phyloP scores from a whole-genome alignment of 2,888 invertebrate genomes.

The Enchytraeus crypticus region DNA sequence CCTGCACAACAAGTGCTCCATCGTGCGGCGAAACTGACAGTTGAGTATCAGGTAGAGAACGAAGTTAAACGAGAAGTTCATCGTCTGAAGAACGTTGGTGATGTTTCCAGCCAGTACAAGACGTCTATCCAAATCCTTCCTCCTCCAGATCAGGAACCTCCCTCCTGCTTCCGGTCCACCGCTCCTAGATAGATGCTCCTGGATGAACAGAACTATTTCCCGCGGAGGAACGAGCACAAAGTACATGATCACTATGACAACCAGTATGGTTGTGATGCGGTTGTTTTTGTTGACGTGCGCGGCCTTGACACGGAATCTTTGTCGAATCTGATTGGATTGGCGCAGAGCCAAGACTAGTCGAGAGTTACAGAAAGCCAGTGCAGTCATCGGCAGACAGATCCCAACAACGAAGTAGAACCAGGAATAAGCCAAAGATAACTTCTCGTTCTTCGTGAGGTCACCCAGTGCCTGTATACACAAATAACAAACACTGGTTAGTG shows the following conservation, averaged over 20 bases:
- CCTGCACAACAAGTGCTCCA: constrained; percentile 17
- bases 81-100: constrained; percentile 23
- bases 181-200: constrained; percentile 1
- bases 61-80: constrained; percentile 25
- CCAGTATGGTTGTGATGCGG: constrained; percentile 39
- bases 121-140: neutral
- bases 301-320: constrained; percentile 32
- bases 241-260: constrained; percentile 44
- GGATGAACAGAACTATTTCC: constrained; percentile 37
- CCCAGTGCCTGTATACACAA: neutral
- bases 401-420: constrained; percentile 21
- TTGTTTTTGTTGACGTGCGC: constrained; percentile 31
- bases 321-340: constrained; percentile 34
- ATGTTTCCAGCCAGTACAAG: constrained; percentile 17
- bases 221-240: constrained; percentile 42
- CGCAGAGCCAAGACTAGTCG: constrained; percentile 39
- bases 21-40: constrained; percentile 21
- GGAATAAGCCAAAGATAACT: constrained; percentile 4
- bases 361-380: constrained; percentile 40
- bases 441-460: neutral
- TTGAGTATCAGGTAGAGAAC: constrained; percentile 24
- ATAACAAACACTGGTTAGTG: too few species aligned
- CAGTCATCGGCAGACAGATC: constrained; percentile 30
- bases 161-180: neutral
- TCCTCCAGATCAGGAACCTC: neutral